Conservation (phyloP, 2,888 invertebrate genomes). For the Heliconius hortense region DNA sequence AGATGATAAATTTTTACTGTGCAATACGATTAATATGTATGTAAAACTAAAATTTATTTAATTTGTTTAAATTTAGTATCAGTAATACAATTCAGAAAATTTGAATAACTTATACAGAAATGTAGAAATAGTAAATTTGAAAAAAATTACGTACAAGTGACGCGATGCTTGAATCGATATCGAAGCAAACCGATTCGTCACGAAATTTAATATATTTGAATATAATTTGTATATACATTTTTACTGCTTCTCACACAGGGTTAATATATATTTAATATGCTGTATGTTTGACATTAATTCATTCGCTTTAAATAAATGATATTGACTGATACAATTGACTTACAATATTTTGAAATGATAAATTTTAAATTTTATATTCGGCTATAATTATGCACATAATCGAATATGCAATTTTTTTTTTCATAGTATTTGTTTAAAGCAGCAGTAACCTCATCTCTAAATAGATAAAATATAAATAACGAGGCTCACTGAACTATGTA, state of each 20-base stretch:
- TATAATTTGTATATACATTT: not conserved
- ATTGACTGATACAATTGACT: constrained; percentile 10
- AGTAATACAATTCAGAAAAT: not conserved
- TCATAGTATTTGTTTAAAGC: not conserved
- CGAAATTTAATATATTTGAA: constrained; percentile 1
- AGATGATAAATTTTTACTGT: not conserved
- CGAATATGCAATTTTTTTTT: not conserved
- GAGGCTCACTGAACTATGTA: not conserved
- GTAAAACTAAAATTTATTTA: not conserved
- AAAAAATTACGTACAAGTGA: not conserved
- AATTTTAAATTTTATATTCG: not conserved
- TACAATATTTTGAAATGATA: not conserved
- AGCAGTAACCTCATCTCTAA: not conserved
- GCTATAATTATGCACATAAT: not conserved
- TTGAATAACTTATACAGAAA: not conserved
- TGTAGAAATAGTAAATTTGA: not conserved
- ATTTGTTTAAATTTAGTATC: not conserved
- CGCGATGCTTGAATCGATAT: not conserved
- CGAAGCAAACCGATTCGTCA: not conserved
- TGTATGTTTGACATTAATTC: not conserved
- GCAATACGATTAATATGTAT: not conserved
- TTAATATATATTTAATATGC: constrained; percentile 1
- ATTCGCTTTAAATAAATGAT: constrained; percentile 3
- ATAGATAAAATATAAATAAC: not conserved
- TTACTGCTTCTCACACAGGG: not conserved